Base-by-base conservation (phyloP, 1,140 invertebrate species). In the Drosophila kohkoa region DNA sequence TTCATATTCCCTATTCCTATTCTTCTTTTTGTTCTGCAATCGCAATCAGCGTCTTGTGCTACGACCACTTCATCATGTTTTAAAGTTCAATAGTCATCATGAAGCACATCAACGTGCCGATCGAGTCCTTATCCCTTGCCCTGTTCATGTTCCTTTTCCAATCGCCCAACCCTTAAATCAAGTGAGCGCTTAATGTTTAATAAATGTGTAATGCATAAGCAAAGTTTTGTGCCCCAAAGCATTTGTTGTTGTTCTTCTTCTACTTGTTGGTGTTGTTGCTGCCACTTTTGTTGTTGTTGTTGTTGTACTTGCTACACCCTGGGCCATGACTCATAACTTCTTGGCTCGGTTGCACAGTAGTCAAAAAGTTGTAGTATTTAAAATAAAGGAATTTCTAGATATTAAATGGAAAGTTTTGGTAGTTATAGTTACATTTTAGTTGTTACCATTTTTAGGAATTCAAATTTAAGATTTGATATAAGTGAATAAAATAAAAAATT, bases 41-140 rank as follows among this genome's bases (percentile, higher is more conserved):
- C 49, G 55, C 60, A 57, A 63, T 63, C 77, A 82, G 76, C 79
- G 77, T 86, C 82, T 86, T 77, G 32, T 43, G 64, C 64, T 63
- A 69, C 63, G 54, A 67, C 76, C 80, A 83, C 83, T 87, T 87
- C 83, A 87, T 88, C 80, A 88, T 87, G 83, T 75, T 87, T 51
- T 74, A 88, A 87, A 87, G 83, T 88, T 87, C 85, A 87, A 87
- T 87, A 88, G 85, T 87, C 83, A 87, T 87, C 80, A 87, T 87
- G 69, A 77, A 82, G 83, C 65, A 87, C 83, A 88, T 87, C 82
- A 88, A 87, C 80, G 80, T 87, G 83, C 83, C 79, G 82, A 87
- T 78, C 62, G 63, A 41, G 75, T 72, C 59, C 45, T 38, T 67
- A 58, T 46, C 35, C 30, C 30, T 32, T 5, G 30, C 30, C 35